Conservation (phyloP, 2,113 vertebrate species). For the Bufo gargarizans region DNA sequence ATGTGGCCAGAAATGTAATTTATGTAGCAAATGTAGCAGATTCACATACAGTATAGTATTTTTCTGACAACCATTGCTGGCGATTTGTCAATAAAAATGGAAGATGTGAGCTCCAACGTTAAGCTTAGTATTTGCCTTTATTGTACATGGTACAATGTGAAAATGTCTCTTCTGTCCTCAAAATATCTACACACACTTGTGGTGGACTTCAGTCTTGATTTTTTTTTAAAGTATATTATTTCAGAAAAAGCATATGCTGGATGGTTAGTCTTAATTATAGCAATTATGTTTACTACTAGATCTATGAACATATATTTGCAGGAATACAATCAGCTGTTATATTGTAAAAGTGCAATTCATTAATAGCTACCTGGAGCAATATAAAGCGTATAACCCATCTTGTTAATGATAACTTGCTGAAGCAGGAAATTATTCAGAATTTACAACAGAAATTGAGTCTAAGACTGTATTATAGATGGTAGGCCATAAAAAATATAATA, state of each 20-base stretch:
- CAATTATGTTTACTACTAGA: not conserved
- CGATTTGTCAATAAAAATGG: no score
- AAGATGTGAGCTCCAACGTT: no score
- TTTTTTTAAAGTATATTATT: not conserved
- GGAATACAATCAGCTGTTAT: constrained; percentile 12
- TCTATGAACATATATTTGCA: not conserved
- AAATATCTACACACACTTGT: not conserved
- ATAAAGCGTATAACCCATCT: constrained; percentile 18
- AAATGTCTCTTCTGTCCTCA: no score
- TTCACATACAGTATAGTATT: no score
- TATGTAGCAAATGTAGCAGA: no score
- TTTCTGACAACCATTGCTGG: no score
- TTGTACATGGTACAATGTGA: no score
- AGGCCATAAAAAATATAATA: not conserved
- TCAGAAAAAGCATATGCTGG: not conserved
- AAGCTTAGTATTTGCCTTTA: no score
- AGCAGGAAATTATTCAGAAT: not conserved
- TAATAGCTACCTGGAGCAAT: constrained; percentile 29
- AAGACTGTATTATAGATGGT: not conserved
- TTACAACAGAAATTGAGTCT: constrained; percentile 19
- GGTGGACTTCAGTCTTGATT: not conserved
- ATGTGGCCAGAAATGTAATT: no score
- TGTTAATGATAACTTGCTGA: constrained; percentile 27
- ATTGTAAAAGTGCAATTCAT: constrained; percentile 14
- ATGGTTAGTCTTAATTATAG: not conserved